Percentiles rank a stretch among this genome's conserved stretches.
phyloP scores from a whole-genome alignment of 2,113 vertebrate genomes.

The Prolemur simus region DNA sequence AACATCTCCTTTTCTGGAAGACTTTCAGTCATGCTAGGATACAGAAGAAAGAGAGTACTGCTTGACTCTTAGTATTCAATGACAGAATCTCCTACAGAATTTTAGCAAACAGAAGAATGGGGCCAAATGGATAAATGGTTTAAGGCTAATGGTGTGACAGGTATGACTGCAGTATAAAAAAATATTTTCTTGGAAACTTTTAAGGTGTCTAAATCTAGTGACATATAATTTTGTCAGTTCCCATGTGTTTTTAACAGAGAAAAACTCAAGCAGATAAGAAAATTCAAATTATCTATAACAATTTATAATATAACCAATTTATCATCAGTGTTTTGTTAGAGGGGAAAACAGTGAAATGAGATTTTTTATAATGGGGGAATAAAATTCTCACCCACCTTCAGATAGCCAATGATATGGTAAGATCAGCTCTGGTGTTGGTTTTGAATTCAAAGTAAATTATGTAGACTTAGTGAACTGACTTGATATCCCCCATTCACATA shows the following conservation, averaged over 20 bases:
- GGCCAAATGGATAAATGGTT: slow-evolving; percentile 30
- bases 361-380: neutral
- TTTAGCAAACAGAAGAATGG: slow-evolving; percentile 27
- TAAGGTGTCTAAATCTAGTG: neutral
- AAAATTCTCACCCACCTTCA: slow-evolving; percentile 7
- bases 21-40: slow-evolving; percentile 19
- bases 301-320: slow-evolving; percentile 22
- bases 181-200: neutral
- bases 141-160: neutral
- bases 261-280: slow-evolving; percentile 24
- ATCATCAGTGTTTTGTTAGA: slow-evolving; percentile 38
- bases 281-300: slow-evolving; percentile 31
- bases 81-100: slow-evolving; percentile 26
- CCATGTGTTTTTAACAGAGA: neutral
- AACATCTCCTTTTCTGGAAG: slow-evolving; percentile 34
- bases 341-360: slow-evolving; percentile 31
- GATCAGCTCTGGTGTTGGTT: slow-evolving; percentile 5
- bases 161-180: neutral
- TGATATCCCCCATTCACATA: neutral
- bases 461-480: neutral
- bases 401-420: neutral
- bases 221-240: slow-evolving; percentile 3
- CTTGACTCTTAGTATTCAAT: slow-evolving; percentile 24
- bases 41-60: slow-evolving; percentile 11
- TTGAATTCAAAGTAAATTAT: slow-evolving; percentile 30